A percentile compares a stretch with the other conserved stretches of the same genome.
These are phyloP conservation scores for Seira ritae DNA, from an alignment of 2,888 invertebrate genomes.

Conservation along the genomic window DNA sequence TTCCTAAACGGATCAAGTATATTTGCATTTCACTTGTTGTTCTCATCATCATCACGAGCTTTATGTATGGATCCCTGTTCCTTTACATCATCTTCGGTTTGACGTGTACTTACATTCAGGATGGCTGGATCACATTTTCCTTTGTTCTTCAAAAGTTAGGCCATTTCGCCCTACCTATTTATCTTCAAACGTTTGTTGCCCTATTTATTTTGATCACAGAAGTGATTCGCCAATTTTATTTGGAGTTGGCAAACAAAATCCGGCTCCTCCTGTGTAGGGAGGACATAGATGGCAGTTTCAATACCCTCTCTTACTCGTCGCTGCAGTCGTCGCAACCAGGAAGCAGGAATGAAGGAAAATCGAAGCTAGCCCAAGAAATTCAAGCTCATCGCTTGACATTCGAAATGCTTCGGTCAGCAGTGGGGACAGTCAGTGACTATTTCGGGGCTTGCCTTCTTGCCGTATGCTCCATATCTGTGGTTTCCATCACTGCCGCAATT, in stretches of 20 bases:
- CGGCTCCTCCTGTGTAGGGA: too few relatives aligned
- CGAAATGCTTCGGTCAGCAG: neutral
- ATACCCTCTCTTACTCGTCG: neutral
- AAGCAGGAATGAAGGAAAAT: neutral
- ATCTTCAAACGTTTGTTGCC: slow-evolving; percentile 23
- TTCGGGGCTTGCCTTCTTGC: slow-evolving; percentile 31
- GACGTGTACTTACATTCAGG: neutral
- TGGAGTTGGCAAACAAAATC: neutral
- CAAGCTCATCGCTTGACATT: slow-evolving; percentile 18
- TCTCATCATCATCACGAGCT: neutral
- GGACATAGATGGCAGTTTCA: too few relatives aligned
- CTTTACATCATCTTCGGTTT: slow-evolving; percentile 23
- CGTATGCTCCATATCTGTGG: slow-evolving; percentile 21
- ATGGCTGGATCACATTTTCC: neutral
- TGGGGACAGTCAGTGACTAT: slow-evolving; percentile 28
- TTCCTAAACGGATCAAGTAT: neutral
- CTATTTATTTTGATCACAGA: slow-evolving; percentile 18
- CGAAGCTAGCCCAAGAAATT: neutral
- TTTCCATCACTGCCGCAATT: slow-evolving; percentile 33
- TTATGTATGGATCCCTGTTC: slow-evolving; percentile 21
- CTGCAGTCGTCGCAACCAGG: neutral
- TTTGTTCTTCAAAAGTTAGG: slow-evolving; percentile 29
- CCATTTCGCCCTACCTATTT: slow-evolving; percentile 19
- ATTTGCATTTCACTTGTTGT: neutral
- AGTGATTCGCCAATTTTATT: slow-evolving; percentile 14